Base-by-base conservation (phyloP, 2,113 vertebrate genomes). In the Chaetodon auriga region DNA sequence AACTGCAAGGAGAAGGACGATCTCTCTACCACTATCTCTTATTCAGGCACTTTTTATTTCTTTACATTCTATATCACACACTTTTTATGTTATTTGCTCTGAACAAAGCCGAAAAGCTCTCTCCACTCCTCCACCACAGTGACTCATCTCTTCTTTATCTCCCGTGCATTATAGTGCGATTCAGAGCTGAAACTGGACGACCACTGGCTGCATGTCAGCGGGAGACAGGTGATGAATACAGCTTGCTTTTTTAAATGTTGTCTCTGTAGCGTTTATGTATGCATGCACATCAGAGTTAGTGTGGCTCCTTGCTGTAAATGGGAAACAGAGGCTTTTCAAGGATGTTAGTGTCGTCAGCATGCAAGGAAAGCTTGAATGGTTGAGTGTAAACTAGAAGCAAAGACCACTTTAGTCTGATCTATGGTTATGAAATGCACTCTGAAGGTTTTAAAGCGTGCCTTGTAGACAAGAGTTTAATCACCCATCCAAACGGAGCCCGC, bases 141-240 rank as follows among this genome's bases (percentile, higher is more conserved):
- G 88, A 87, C 76, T 89, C 85, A 82, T 82, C 36, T 46, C 54
- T 64, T 58, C 58, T 83, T 86, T 65, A 72, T 73, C 71, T 77
- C 48, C 49, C 23, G 71, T 18, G 25, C 64, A 71, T 23, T 64
- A 30, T 23, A 12, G 41, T 38, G 51, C 66, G 35, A 73, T 83
- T 80, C 63, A 53, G 60, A 68, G 75, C 30, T 58, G 57, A 66
- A 63, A 64, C 54, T 30, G 38, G 65, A 18, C 65, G 53, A 75
- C 53, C 58, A 41, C 35, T 65, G 49, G 68, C 79, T 82, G 38
- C 36, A 55, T 48, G 38, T 85, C 62, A 73, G 25, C 11, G 4
- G 16, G 12, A 73, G 69, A 68, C 38, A n/a, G 51, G 54, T 51
- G 30, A 85, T 77, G 38, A 90, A 73, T 57, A 62, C 25, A 51